A percentile compares a stretch with the other conserved stretches of the same genome.
phyloP scores from a whole-genome alignment of 2,113 vertebrate species.

The Pogona vitticeps region DNA sequence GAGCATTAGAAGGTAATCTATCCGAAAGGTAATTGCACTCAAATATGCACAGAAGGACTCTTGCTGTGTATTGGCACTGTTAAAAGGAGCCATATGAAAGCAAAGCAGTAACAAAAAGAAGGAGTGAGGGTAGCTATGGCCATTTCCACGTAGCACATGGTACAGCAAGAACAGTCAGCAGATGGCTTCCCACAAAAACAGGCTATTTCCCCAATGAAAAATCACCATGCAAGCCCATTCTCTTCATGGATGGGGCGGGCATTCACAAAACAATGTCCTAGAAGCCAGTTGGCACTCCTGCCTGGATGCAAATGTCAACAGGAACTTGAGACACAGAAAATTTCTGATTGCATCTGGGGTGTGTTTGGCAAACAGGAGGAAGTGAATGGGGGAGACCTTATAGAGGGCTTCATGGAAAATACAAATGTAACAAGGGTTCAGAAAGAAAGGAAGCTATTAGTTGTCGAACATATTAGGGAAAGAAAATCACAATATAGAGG shows the following conservation, averaged over 20 bases:
- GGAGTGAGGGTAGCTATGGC: rapidly evolving
- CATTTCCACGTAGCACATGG: constrained; percentile 11
- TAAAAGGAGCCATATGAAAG: rapidly evolving
- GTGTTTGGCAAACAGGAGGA: constrained; percentile 36
- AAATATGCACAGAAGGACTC: not conserved
- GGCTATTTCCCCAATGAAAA: constrained; percentile 57
- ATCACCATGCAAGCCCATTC: constrained; percentile 44
- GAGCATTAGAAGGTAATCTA: not conserved
- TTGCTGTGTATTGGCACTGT: rapidly evolving
- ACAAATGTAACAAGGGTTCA: not conserved
- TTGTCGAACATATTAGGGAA: not conserved
- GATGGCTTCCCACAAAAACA: constrained; percentile 50
- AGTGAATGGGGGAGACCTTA: not conserved
- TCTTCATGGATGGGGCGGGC: constrained; percentile 59
- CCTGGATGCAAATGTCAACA: constrained; percentile 15
- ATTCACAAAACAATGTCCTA: not conserved
- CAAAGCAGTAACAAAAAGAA: not conserved
- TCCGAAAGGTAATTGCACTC: constrained; percentile 12
- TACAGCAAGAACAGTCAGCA: not conserved
- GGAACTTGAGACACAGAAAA: constrained; percentile 43
- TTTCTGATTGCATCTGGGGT: constrained; percentile 57
- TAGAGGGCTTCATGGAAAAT: not conserved
- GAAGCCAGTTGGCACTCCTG: constrained; percentile 53
- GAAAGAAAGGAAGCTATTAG: not conserved
- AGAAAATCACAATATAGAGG: not conserved